Evolutionary conservation across 2,113 vertebrate species (phyloP).

Genomic region (Chloropsis hardwickii): DNA sequence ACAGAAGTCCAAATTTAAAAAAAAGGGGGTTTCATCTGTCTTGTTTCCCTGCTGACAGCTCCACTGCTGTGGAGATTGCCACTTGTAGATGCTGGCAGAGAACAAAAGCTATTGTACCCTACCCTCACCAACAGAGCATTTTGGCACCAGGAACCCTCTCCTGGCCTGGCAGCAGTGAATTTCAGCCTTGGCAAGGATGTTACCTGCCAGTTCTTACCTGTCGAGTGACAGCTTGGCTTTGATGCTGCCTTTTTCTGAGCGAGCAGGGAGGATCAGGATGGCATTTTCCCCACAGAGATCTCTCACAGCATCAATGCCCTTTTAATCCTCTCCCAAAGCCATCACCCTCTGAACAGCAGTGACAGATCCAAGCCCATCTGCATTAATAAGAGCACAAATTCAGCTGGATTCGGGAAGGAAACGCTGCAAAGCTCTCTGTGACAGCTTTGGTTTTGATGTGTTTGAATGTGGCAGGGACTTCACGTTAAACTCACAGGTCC

Average conservation of each 20-base stretch:
- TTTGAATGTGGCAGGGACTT: constrained; percentile 13
- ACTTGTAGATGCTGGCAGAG: neutral
- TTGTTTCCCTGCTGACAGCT: neutral
- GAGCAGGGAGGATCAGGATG: neutral
- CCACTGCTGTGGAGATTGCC: neutral
- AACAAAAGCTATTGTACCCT: neutral
- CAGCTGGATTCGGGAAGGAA: neutral
- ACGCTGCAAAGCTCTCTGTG: neutral
- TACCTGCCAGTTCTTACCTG: constrained; percentile 41
- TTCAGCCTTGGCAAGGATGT: neutral
- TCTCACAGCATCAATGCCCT: neutral
- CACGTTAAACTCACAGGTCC: neutral
- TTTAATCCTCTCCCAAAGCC: constrained; percentile 5
- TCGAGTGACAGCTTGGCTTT: neutral
- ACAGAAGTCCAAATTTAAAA: neutral
- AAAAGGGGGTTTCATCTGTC: neutral
- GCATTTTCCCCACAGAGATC: neutral
- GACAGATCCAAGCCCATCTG: neutral
- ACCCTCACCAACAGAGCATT: neutral
- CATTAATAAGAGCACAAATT: neutral
- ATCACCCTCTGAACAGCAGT: neutral
- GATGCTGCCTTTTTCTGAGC: neutral
- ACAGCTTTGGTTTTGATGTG: neutral
- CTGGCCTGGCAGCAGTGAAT: neutral
- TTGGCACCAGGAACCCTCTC: neutral